These are phyloP conservation scores for Octomys mimax DNA, from an alignment of 2,797 vertebrate genomes.

Conservation along the genomic window DNA sequence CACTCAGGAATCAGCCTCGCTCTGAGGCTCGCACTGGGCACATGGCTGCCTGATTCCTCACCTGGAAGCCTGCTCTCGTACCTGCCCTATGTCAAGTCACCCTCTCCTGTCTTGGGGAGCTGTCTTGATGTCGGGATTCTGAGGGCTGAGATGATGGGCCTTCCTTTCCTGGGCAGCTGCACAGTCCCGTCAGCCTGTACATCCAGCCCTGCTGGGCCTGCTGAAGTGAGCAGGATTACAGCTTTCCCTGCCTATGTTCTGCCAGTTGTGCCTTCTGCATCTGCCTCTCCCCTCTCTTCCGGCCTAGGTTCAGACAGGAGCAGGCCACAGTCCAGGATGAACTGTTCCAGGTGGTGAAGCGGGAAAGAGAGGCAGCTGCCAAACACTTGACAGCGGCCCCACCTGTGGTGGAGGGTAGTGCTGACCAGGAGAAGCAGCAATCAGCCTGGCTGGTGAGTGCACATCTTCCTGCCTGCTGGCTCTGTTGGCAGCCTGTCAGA, in stretches of 20 bases:
- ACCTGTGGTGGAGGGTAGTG: slow-evolving; percentile 80
- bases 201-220: not conserved
- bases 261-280: not conserved
- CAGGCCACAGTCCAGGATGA: slow-evolving; percentile 92
- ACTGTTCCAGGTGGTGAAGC: slow-evolving; percentile 88
- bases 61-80: not conserved
- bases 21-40: not conserved
- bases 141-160: not conserved
- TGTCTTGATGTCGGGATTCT: not conserved
- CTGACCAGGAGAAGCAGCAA: slow-evolving; percentile 89
- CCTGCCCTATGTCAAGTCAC: not conserved
- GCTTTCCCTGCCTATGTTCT: not conserved
- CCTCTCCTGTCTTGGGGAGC: not conserved
- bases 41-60: not conserved
- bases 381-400: slow-evolving; percentile 86
- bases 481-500: not conserved
- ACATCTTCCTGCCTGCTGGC: not conserved
- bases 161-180: not conserved
- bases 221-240: not conserved
- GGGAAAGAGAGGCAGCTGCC: slow-evolving; percentile 90
- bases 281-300: slow-evolving; percentile 5
- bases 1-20: not conserved
- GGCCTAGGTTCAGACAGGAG: slow-evolving; percentile 91
- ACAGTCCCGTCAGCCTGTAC: not conserved
- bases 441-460: slow-evolving; percentile 91